Percentiles rank a stretch among this genome's conserved stretches.
These are phyloP conservation scores for Cenopis cana DNA, from an alignment of 2,888 invertebrate species.

Conservation along the genomic window DNA sequence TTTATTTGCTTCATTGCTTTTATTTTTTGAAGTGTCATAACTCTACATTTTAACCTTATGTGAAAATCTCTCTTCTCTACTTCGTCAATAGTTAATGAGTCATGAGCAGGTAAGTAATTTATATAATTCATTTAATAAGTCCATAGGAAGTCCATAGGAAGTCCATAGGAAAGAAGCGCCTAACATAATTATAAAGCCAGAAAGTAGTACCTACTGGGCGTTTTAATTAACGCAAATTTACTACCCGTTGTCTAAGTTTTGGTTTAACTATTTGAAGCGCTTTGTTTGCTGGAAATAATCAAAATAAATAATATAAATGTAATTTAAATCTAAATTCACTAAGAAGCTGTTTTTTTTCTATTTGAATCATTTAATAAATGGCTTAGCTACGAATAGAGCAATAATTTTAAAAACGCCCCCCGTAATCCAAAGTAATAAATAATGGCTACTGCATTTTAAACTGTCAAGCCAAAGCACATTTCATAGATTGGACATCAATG, in stretches of 20 bases:
- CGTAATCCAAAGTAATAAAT: conserved; percentile 62
- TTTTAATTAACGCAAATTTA: no score
- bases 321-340: background rate
- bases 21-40: background rate
- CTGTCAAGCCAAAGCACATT: conserved; percentile 59
- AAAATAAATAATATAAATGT: no score
- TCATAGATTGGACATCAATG: conserved; percentile 65
- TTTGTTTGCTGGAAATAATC: background rate
- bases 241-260: background rate
- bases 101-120: no score
- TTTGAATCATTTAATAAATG: conserved; percentile 8
- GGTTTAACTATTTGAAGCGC: background rate
- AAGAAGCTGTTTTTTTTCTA: background rate
- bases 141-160: no score
- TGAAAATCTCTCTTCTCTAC: no score
- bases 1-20: conserved; percentile 9
- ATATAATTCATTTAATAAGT: no score
- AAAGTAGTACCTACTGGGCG: no score
- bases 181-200: no score
- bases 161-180: no score
- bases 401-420: conserved; percentile 55
- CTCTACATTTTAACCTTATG: no score
- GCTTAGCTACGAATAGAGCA: conserved; percentile 48
- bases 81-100: no score
- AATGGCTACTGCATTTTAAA: conserved; percentile 42